Conservation (phyloP, 2,888 invertebrate species). For the Drosophila kuntzei region DNA sequence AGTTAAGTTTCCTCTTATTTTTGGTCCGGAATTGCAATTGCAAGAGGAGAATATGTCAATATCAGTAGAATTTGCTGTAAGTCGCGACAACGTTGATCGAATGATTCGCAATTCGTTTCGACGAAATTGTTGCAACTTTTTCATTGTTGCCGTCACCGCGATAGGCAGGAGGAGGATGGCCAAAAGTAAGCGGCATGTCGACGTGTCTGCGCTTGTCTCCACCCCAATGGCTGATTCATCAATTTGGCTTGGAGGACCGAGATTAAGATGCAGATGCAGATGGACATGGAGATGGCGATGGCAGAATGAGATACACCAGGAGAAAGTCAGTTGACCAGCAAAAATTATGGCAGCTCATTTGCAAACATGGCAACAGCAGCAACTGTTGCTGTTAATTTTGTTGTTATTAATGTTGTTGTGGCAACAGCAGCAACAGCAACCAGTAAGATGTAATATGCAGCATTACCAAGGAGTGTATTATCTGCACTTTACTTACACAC, state of each 20-base stretch:
- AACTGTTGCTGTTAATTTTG: conserved; percentile 33
- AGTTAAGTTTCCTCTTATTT: conserved; percentile 1
- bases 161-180: conserved; percentile 52
- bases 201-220: conserved; percentile 55
- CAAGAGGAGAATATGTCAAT: conserved; percentile 22
- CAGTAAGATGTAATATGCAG: conserved; percentile 73
- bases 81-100: conserved; percentile 63
- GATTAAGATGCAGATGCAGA: conserved; percentile 26
- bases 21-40: not conserved
- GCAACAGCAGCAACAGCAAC: conserved; percentile 15
- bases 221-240: conserved; percentile 62
- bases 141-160: conserved; percentile 73
- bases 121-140: conserved; percentile 71
- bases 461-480: conserved; percentile 46
- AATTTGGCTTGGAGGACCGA: conserved; percentile 46
- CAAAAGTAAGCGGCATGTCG: conserved; percentile 20
- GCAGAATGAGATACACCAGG: conserved; percentile 2
- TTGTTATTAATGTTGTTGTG: conserved; percentile 37
- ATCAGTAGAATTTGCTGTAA: conserved; percentile 7
- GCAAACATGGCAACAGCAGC: conserved; percentile 68
- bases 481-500: conserved; percentile 6
- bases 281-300: not conserved
- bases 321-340: conserved; percentile 46
- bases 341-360: conserved; percentile 77
- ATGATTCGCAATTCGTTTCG: conserved; percentile 62